These are phyloP conservation scores for Fratercula arctica DNA, from an alignment of 2,797 vertebrate species.

Conservation along the genomic window DNA sequence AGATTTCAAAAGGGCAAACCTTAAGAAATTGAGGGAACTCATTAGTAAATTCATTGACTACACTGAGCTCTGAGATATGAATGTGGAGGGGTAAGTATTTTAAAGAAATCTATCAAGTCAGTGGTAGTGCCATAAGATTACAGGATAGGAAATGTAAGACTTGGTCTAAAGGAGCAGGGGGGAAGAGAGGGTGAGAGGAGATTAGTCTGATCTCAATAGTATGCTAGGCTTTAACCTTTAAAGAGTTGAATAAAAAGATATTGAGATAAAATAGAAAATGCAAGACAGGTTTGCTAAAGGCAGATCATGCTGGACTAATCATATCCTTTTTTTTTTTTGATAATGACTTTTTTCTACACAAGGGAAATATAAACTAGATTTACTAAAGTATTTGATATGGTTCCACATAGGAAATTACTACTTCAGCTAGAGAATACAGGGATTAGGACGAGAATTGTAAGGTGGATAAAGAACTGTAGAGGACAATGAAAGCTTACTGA, in stretches of 20 bases:
- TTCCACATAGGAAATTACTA: constrained; percentile 39
- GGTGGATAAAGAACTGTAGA: not conserved
- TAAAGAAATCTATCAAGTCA: not conserved
- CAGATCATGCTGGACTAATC: not conserved
- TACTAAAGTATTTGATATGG: not conserved
- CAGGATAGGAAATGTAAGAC: not conserved
- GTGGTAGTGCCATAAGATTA: not conserved
- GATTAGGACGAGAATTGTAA: constrained; percentile 40
- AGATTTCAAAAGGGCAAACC: not conserved
- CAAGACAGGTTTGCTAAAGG: not conserved
- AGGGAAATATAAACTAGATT: not conserved
- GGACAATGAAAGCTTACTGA: not conserved
- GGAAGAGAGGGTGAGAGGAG: not conserved
- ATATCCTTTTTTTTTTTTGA: not conserved
- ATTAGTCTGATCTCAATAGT: not conserved
- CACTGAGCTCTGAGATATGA: not conserved
- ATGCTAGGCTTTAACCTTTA: not conserved
- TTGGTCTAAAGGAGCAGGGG: not conserved
- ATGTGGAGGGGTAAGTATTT: not conserved
- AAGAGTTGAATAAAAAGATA: not conserved
- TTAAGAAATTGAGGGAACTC: constrained; percentile 20
- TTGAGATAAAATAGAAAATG: not conserved
- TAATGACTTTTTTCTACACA: not conserved
- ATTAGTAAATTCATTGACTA: not conserved
- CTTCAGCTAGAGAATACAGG: not conserved